phyloP scores from a whole-genome alignment of 1,140 invertebrate species.

The Bombus consobrinus region DNA sequence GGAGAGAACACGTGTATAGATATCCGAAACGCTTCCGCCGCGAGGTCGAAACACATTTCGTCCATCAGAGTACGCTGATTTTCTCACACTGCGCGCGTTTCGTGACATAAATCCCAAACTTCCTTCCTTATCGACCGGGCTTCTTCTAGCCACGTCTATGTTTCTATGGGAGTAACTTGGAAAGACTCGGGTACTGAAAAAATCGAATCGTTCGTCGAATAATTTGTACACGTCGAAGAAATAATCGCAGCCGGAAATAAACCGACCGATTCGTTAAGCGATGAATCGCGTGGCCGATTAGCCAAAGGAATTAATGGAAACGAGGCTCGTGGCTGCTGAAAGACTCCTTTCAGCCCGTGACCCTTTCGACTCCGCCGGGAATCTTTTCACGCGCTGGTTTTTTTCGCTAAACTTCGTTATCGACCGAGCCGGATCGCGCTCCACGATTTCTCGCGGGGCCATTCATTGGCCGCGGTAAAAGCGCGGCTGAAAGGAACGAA shows the following conservation, averaged over 20 bases:
- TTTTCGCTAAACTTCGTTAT: slow-evolving; percentile 15
- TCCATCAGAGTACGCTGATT: slow-evolving; percentile 35
- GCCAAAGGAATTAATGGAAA: slow-evolving; percentile 11
- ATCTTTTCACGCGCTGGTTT: not conserved
- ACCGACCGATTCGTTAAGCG: not conserved
- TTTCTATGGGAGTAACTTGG: too few relatives aligned
- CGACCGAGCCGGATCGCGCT: slow-evolving; percentile 1
- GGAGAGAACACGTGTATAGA: not conserved
- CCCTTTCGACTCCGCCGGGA: not conserved
- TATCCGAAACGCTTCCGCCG: not conserved
- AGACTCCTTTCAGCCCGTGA: not conserved
- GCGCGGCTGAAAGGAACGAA: not conserved
- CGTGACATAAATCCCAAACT: slow-evolving; percentile 5
- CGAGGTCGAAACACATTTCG: slow-evolving; percentile 11
- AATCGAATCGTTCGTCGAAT: not conserved
- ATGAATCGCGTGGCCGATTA: not conserved
- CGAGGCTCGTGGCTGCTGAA: not conserved
- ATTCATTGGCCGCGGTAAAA: not conserved
- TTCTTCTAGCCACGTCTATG: too few relatives aligned
- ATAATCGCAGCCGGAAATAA: not conserved
- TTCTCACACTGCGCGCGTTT: not conserved
- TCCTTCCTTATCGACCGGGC: not conserved
- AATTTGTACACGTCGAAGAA: not conserved
- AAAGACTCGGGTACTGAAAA: too few relatives aligned
- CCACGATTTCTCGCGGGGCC: not conserved